Conservation (phyloP, 2,113 vertebrate genomes). For the Accipiter cooperii region DNA sequence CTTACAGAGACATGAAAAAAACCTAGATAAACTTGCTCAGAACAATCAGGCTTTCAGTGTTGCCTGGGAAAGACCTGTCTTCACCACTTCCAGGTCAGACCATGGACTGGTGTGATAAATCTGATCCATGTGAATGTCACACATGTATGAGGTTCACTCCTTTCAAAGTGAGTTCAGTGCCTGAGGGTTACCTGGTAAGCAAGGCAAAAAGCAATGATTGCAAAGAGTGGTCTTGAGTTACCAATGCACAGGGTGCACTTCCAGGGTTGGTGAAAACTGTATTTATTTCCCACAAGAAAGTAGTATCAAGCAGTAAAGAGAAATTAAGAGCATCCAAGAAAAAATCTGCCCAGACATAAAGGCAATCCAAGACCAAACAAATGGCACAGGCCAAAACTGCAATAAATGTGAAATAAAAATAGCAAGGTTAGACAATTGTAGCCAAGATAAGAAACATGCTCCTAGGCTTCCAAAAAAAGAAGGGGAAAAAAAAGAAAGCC, state of each 20-base stretch:
- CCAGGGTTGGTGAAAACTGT: background rate
- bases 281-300: background rate
- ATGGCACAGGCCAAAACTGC: background rate
- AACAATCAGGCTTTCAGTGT: background rate
- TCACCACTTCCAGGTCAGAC: background rate
- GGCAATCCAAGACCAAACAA: background rate
- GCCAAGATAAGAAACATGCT: background rate
- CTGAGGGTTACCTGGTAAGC: background rate
- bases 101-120: background rate
- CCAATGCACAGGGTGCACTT: background rate
- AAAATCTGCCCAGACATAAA: background rate
- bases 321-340: background rate
- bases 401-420: background rate
- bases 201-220: background rate
- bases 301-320: background rate
- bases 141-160: fast-evolving
- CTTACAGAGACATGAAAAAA: background rate
- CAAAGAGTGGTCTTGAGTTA: background rate
- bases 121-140: background rate
- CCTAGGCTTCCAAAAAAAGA: background rate
- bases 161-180: background rate
- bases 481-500: background rate
- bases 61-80: background rate
- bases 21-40: background rate
- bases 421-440: background rate